phyloP scores from a whole-genome alignment of 2,797 vertebrate species.

The Todus mexicanus region DNA sequence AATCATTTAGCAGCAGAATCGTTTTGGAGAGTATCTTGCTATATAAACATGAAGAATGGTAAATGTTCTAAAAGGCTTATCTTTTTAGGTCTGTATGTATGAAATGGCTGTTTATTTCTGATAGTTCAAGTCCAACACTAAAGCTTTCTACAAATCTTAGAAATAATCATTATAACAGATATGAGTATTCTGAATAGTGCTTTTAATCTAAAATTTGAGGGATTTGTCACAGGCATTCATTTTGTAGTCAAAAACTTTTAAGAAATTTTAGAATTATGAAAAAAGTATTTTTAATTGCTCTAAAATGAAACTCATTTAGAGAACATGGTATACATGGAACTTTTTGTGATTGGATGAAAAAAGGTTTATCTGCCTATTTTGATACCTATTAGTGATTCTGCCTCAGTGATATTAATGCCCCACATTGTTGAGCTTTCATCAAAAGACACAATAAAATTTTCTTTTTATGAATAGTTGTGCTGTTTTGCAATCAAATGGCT shows the following conservation, averaged over 20 bases:
- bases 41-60: neutral
- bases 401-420: conserved; percentile 16
- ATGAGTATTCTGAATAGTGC: neutral
- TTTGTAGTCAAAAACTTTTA: neutral
- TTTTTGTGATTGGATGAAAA: conserved; percentile 12
- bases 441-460: conserved; percentile 37
- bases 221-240: neutral
- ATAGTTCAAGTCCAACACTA: neutral
- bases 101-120: neutral
- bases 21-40: neutral
- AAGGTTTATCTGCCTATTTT: conserved; percentile 23
- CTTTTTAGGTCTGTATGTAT: neutral
- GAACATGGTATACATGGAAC: neutral
- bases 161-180: neutral
- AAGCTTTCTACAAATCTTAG: neutral
- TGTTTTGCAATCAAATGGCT: conserved; percentile 50
- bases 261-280: conserved; percentile 9
- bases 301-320: conserved; percentile 1
- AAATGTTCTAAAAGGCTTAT: neutral
- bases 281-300: neutral
- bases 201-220: too few species aligned
- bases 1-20: neutral
- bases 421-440: conserved; percentile 32
- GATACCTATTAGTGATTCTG: neutral
- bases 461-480: conserved; percentile 49